These are phyloP conservation scores for Callionymus lyra DNA, from an alignment of 2,113 vertebrate genomes.

Conservation along the genomic window DNA sequence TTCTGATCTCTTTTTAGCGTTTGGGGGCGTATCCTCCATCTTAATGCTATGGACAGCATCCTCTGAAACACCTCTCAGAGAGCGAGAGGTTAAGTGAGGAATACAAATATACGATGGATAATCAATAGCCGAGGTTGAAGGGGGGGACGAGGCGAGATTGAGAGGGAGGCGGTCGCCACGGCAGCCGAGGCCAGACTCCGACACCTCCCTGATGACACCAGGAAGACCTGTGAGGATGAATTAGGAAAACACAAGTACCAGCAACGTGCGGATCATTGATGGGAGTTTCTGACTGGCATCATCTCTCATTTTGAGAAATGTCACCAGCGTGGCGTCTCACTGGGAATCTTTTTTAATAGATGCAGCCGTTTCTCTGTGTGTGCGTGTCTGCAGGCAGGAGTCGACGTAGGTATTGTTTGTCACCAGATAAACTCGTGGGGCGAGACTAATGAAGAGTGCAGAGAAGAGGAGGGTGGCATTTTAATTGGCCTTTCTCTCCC, in stretches of 20 bases:
- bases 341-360: constrained; percentile 58
- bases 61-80: constrained; percentile 11
- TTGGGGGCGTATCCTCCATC: no score
- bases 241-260: constrained; percentile 33
- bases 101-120: constrained; percentile 51
- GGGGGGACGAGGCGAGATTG: background rate
- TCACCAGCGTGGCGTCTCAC: constrained; percentile 45
- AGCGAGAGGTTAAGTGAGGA: constrained; percentile 20
- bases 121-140: constrained; percentile 42
- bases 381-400: constrained; percentile 21
- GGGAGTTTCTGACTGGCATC: constrained; percentile 51
- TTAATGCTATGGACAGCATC: no score
- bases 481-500: constrained; percentile 52
- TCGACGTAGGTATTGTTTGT: constrained; percentile 59
- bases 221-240: constrained; percentile 17
- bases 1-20: no score
- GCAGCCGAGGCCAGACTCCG: constrained; percentile 25
- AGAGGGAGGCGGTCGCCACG: constrained; percentile 23
- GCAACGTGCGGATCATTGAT: constrained; percentile 27
- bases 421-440: constrained; percentile 58
- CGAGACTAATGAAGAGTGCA: constrained; percentile 60
- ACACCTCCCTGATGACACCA: constrained; percentile 24
- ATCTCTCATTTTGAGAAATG: constrained; percentile 60
- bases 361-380: constrained; percentile 39
- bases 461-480: constrained; percentile 55